These are phyloP conservation scores for Esperia sulphurella DNA, from an alignment of 2,888 invertebrate genomes.

Conservation along the genomic window DNA sequence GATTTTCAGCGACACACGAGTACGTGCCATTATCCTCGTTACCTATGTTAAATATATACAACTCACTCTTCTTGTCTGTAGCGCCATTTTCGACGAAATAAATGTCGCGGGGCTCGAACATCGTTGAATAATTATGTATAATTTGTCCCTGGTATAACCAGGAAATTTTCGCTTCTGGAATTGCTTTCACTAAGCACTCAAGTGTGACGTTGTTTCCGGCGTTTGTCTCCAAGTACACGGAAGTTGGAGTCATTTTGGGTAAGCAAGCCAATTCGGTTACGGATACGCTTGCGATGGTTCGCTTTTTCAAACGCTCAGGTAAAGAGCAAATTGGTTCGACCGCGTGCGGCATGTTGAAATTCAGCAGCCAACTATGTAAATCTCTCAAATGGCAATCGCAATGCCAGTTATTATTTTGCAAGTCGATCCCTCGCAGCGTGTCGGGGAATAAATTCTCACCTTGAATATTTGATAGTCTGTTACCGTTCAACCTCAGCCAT, in stretches of 20 bases:
- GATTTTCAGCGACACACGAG: slow-evolving; percentile 91
- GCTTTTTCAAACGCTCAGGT: slow-evolving; percentile 83
- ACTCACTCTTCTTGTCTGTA: slow-evolving; percentile 87
- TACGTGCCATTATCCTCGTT: slow-evolving; percentile 92
- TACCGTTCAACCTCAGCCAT: slow-evolving; percentile 91
- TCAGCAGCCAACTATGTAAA: slow-evolving; percentile 87
- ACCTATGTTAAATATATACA: slow-evolving; percentile 87
- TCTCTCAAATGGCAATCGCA: slow-evolving; percentile 91
- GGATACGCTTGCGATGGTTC: slow-evolving; percentile 83
- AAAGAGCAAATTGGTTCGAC: slow-evolving; percentile 88
- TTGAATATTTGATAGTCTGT: slow-evolving; percentile 85
- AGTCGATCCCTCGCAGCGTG: slow-evolving; percentile 86
- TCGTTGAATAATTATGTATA: slow-evolving; percentile 85
- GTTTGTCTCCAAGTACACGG: slow-evolving; percentile 86
- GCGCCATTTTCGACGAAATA: slow-evolving; percentile 86
- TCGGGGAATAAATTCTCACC: slow-evolving; percentile 86
- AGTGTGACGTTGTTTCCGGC: slow-evolving; percentile 91
- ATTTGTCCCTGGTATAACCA: slow-evolving; percentile 92
- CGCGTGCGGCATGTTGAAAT: slow-evolving; percentile 87
- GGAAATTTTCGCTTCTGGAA: slow-evolving; percentile 88
- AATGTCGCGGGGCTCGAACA: slow-evolving; percentile 82
- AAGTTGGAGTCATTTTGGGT: slow-evolving; percentile 87
- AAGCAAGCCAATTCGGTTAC: slow-evolving; percentile 88
- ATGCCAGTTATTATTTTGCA: slow-evolving; percentile 93
- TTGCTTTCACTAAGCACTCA: slow-evolving; percentile 88